Conservation (phyloP, 1,140 invertebrate genomes). For the Atta texana region DNA sequence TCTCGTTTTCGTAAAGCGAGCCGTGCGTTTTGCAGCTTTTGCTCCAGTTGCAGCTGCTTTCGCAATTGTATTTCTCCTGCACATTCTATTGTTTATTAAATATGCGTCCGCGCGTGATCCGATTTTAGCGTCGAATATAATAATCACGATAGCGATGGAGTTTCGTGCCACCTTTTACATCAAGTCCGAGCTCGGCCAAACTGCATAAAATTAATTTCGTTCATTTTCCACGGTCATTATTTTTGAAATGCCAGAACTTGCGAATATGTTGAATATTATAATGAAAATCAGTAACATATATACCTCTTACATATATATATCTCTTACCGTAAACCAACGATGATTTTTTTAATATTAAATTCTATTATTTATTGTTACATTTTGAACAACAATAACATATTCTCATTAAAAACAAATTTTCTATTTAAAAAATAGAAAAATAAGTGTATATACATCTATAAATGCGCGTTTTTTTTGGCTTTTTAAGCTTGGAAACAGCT, state of each 20-base stretch:
- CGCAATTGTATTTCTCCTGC: neutral
- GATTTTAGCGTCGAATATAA: slow-evolving; percentile 10
- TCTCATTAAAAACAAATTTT: neutral
- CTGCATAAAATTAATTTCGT: slow-evolving; percentile 26
- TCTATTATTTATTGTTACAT: neutral
- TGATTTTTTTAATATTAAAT: neutral
- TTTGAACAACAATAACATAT: neutral
- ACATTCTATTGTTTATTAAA: slow-evolving; percentile 48
- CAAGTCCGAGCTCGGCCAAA: slow-evolving; percentile 3
- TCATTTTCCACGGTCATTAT: slow-evolving; percentile 20
- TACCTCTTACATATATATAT: neutral
- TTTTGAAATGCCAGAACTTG: neutral
- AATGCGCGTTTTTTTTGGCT: neutral
- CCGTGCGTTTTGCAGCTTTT: neutral
- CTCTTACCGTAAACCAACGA: neutral
- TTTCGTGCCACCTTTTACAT: neutral
- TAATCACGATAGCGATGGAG: slow-evolving; percentile 24
- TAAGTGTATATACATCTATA: neutral
- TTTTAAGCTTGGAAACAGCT: neutral
- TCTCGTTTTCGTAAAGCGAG: slow-evolving; percentile 35
- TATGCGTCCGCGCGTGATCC: slow-evolving; percentile 7
- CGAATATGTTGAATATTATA: neutral
- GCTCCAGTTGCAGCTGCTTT: slow-evolving; percentile 10
- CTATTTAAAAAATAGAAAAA: neutral
- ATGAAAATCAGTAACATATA: neutral